Base-by-base conservation (phyloP, 2,888 invertebrate genomes). In the Hydraecia micacea region DNA sequence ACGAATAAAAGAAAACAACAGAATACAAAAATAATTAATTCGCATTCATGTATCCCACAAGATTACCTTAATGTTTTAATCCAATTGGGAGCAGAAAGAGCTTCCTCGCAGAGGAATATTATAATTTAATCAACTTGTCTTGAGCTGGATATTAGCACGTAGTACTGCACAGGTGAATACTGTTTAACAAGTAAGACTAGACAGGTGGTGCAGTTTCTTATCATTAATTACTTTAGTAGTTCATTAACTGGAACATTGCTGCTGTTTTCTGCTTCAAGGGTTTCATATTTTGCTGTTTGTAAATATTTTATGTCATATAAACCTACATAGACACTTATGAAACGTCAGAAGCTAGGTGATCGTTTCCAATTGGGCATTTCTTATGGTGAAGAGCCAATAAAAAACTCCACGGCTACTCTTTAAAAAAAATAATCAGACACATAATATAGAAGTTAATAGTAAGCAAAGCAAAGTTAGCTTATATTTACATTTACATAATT, bases 41-140 rank as follows among this genome's bases (percentile, higher is more conserved):
- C 32, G 42, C 5, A 39, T 66, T n/a, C 32, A 49, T 55, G 21
- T 60, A 42, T 32, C 18, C 65, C 39, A 60, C 80, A 65, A 70
- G 69, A 52, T 75, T 28, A 52, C 42, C 32, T 1, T 58, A 60
- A 75, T 75, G 42, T 66, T 70, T 66, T 76, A 82, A 80, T 60
- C 32, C 11, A 58, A 55, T 83, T 83, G 36, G 9, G 55, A 72
- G 49, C 58, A 32, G 21, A 25, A 36, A 36, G 52, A 39, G 15
- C 36, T 74, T 42, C 66, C n/a, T 58, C 39, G 36, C n/a, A 6
- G 9, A 52, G 60, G 25, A 70, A 58, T 58, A 25, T 70, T 79
- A 71, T 72, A 82, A 81, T 76, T 73, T 63, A 75, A 80, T 73
- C 25, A 73, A 28, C 42, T 67, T 21, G 42, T 76, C 76, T 71